Evolutionary conservation across 1,140 invertebrate species (phyloP), one percentile per base, ranked within the genome.

Genomic region (Pristionchus pacificus): DNA sequence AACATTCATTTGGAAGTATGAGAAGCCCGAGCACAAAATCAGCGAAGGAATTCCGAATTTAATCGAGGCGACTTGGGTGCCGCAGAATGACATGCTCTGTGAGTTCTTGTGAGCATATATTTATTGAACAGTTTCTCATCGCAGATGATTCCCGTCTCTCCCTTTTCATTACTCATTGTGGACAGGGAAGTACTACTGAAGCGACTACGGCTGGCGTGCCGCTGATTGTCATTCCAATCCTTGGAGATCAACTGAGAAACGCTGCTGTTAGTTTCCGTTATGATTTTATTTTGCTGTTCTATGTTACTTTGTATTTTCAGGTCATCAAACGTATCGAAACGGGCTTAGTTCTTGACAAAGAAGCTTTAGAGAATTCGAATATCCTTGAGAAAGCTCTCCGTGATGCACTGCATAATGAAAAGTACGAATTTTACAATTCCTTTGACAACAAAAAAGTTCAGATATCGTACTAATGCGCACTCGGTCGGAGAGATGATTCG

Each of bases 1-100:
- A 1, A 75, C 74, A 6, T 75, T 75, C 66, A 74, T 75, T 55
- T 75, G 74, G 74, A 75, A 75, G 58, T 75, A 75, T 28, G 74
- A 75, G 19, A 64, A 49, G 15, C 65, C 74, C n/a, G 74, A 75
- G 74, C 60, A 77, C 25, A 33, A 63, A 2, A 10, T 74, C 2
- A 55, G 32, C 13, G 13, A 60, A 25, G 33, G 63, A 38, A 24
- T 74, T 29, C 31, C 33, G 33, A 75, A 75, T 69, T 29, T 75
- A 13, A 49, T 65, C 62, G 58, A 74, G 30, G 55, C 65, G 60
- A 75, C 74, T 25, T 75, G 71, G 71, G 55, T 73, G 25, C 74
- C 74, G 28, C 74, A 75, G 28, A 75, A 75, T 65, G 74, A 75
- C 65, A 60, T 75, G 0, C 59, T 75, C 29, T 65, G 74, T 75